Evolutionary conservation across 2,888 invertebrate genomes (phyloP).

Genomic region (Loripinus fragilis): DNA sequence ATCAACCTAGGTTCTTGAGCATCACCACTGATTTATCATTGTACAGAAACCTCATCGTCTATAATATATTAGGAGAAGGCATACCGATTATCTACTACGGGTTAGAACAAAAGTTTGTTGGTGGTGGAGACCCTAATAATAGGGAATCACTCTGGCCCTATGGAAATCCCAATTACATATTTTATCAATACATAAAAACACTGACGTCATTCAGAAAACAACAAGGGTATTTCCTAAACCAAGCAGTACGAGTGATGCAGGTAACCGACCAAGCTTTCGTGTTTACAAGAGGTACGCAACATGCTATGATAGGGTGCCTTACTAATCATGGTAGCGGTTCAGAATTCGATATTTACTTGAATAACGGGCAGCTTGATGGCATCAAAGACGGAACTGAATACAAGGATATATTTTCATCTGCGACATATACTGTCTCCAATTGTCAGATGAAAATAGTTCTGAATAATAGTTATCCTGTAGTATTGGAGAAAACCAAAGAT

Average conservation of each 20-base stretch:
- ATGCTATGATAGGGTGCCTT: background rate
- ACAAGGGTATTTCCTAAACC: background rate
- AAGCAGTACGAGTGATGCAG: background rate
- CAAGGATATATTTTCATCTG: background rate
- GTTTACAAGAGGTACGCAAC: background rate
- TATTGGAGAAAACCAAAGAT: background rate
- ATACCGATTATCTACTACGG: constrained; percentile 69
- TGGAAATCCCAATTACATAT: background rate
- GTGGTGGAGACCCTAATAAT: constrained; percentile 60
- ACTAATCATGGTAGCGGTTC: background rate
- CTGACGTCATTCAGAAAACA: background rate
- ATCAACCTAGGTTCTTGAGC: constrained; percentile 64
- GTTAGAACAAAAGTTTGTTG: constrained; percentile 63
- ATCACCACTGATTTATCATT: constrained; percentile 45
- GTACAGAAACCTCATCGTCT: constrained; percentile 63
- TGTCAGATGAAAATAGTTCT: background rate
- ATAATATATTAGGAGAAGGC: constrained; percentile 58
- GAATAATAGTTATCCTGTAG: background rate
- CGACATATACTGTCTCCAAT: background rate
- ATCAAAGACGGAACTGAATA: constrained; percentile 1
- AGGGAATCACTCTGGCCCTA: constrained; percentile 65
- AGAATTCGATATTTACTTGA: background rate
- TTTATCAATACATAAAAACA: background rate
- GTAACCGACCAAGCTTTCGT: background rate
- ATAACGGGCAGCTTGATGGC: background rate